Percentiles rank a stretch among this genome's conserved stretches.
Evolutionary conservation across 2,113 vertebrate species (phyloP).

Genomic region (Urocynchramus pylzowi): DNA sequence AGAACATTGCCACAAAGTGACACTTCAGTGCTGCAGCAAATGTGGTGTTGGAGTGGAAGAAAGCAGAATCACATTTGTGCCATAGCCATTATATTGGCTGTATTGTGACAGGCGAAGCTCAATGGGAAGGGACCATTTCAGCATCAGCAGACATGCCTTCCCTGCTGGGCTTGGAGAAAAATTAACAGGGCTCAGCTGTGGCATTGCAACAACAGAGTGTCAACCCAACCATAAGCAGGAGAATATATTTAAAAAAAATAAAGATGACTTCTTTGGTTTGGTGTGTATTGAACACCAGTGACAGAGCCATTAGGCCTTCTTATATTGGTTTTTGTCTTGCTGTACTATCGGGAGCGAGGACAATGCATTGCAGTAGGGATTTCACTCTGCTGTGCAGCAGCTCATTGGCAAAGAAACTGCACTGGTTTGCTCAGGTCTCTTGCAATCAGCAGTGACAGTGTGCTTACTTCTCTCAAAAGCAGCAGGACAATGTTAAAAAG

Average conservation of each 20-base stretch:
- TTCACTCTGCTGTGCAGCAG: background rate
- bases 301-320: background rate
- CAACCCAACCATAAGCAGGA: background rate
- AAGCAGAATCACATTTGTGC: slow-evolving; percentile 32
- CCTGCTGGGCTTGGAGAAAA: slow-evolving; percentile 52
- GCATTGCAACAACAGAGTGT: background rate
- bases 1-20: background rate
- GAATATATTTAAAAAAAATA: background rate
- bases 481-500: background rate
- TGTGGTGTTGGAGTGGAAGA: slow-evolving; percentile 2
- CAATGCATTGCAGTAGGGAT: background rate
- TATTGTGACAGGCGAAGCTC: slow-evolving; percentile 43
- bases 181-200: slow-evolving; percentile 61
- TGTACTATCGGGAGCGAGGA: background rate
- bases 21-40: slow-evolving; percentile 35
- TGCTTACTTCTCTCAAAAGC: background rate
- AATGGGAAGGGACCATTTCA: slow-evolving; percentile 34
- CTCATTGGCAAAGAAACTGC: background rate
- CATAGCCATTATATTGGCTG: slow-evolving; percentile 38
- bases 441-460: background rate
- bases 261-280: background rate
- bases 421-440: background rate
- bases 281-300: background rate
- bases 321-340: background rate
- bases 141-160: background rate